Evolutionary conservation across 2,113 vertebrate species (phyloP).

Genomic region (Myotis yumanensis): DNA sequence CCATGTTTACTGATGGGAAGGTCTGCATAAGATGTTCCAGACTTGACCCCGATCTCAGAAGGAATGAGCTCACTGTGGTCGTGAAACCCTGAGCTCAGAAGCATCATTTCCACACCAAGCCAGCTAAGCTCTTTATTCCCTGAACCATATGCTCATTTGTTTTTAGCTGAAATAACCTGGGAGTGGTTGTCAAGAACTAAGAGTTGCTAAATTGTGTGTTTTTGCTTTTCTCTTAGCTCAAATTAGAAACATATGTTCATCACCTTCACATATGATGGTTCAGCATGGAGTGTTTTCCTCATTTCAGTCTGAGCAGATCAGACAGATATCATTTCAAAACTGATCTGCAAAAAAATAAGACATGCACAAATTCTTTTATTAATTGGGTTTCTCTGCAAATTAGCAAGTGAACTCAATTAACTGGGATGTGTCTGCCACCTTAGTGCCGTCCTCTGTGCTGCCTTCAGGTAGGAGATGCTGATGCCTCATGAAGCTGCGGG

Average conservation of each 20-base stretch:
- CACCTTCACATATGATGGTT: neutral
- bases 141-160: neutral
- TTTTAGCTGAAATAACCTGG: conserved; percentile 9
- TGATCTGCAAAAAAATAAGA: neutral
- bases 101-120: neutral
- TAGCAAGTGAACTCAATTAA: conserved; percentile 21
- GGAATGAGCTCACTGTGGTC: neutral
- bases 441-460: neutral
- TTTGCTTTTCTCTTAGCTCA: conserved; percentile 37
- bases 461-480: conserved; percentile 55
- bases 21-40: neutral
- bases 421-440: neutral
- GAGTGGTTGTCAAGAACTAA: conserved; percentile 50
- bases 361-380: conserved; percentile 17
- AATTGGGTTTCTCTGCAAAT: conserved; percentile 40
- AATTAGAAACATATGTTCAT: conserved; percentile 52
- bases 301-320: conserved; percentile 2
- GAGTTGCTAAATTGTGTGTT: conserved; percentile 46
- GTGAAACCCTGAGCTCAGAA: neutral
- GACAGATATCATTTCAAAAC: conserved; percentile 12
- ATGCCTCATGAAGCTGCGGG: conserved; percentile 18
- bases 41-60: neutral
- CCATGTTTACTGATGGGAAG: neutral
- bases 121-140: neutral
- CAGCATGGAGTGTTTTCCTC: neutral